Base-by-base conservation (phyloP, 2,113 vertebrate species). In the Rhipidura dahli region DNA sequence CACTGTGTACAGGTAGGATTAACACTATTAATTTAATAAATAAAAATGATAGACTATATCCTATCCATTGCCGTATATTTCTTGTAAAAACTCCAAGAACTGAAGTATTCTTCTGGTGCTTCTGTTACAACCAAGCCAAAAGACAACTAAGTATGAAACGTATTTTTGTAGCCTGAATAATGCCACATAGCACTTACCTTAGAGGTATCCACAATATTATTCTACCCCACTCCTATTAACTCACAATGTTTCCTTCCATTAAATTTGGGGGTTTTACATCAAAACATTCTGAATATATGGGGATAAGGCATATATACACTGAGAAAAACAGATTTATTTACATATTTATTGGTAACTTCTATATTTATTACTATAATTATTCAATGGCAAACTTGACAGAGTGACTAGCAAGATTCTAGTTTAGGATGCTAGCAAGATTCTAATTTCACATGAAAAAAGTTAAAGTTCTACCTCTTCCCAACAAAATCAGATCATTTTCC, bases 1-100 rank as follows among this genome's bases (percentile, higher is more conserved):
- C 51, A 71, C 26, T 28, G 16, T 18, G 17, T 79, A 35, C 6
- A 37, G 37, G 30, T 39, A 64, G 37, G 35, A 91, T 83, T 91
- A 87, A 80, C 16, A 50, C 15, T 56, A 63, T 56, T 90, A n/a
- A 82, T 56, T 89, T 85, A 92, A 73, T 57, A 77, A 80, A 89
- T 49, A 15, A 65, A 94, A 86, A 49, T 24, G 4, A 63, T 39
- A 64, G 13, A 39, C 47, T 59, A 42, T 54, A 63, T 30, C 21
- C 11, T 47, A 75, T 27, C 42, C 31, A 4, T 45, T 57, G 12
- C 19, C 33, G 44, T 54, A 9, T 9, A 44, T 69, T 86, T 92
- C 7, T 93, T 89, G 78, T 51, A 33, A 93, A 73, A 68, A 27
- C 9, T 42, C 10, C 37, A 69, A 79, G 28, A 87, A 76, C 15